phyloP scores from a whole-genome alignment of 2,113 vertebrate genomes.

The rabbit (Oryctolagus cuniculus) region DNA sequence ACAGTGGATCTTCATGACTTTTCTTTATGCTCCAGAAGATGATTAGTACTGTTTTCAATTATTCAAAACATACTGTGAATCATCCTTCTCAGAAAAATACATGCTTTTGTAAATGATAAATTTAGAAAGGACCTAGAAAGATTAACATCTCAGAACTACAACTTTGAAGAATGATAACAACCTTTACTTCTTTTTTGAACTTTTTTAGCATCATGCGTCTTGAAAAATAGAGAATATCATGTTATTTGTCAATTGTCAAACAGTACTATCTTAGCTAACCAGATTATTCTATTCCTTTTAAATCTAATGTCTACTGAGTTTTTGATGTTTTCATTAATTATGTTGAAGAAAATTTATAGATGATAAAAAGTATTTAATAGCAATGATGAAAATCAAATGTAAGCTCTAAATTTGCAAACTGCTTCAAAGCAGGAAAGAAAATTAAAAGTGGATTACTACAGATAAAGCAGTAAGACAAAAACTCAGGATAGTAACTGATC shows the following conservation, averaged over 20 bases:
- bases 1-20: neutral
- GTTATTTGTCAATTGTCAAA: neutral
- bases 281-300: neutral
- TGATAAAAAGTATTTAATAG: constrained; percentile 61
- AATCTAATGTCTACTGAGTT: constrained; percentile 1
- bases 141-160: neutral
- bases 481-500: neutral
- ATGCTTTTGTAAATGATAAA: neutral
- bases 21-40: neutral
- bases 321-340: constrained; percentile 54
- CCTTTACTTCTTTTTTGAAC: neutral
- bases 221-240: neutral
- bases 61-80: neutral
- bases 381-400: neutral
- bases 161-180: neutral
- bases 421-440: constrained; percentile 39
- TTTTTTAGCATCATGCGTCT: neutral
- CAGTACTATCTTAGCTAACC: neutral
- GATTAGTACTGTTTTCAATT: neutral
- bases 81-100: neutral
- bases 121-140: neutral
- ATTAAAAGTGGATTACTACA: neutral
- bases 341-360: constrained; percentile 51
- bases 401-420: constrained; percentile 54
- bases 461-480: constrained; percentile 29